Percentiles rank a stretch among this genome's conserved stretches.
Conservation (phyloP, 2,113 vertebrate genomes). For the Dipodomys merriami region DNA sequence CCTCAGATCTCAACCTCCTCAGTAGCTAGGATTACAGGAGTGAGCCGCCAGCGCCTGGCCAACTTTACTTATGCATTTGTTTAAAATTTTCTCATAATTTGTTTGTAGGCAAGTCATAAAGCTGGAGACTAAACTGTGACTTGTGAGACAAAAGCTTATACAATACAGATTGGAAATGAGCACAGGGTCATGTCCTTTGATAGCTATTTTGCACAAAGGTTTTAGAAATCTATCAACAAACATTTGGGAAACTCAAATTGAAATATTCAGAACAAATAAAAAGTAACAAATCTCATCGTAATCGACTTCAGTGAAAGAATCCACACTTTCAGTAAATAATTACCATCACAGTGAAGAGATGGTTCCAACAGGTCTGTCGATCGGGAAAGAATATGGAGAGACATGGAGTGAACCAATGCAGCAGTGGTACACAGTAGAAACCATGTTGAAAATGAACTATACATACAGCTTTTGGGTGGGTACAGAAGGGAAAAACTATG, state of each 20-base stretch:
- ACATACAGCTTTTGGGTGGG: too few relatives aligned
- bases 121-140: not conserved
- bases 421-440: too few relatives aligned
- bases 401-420: too few relatives aligned
- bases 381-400: slow-evolving; percentile 93
- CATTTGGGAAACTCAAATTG: not conserved
- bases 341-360: slow-evolving; percentile 98
- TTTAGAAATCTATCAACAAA: not conserved
- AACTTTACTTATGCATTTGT: not conserved
- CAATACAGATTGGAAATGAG: not conserved
- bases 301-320: not conserved
- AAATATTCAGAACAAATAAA: slow-evolving; percentile 12
- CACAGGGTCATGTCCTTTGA: not conserved
- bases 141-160: not conserved
- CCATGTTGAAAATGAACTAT: too few relatives aligned
- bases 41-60: too few relatives aligned
- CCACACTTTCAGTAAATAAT: slow-evolving; percentile 18
- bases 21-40: too few relatives aligned
- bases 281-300: slow-evolving; percentile 36
- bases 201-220: not conserved
- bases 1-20: too few relatives aligned
- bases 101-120: not conserved
- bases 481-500: too few relatives aligned
- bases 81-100: slow-evolving; percentile 21
- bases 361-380: slow-evolving; percentile 91